These are phyloP conservation scores for Oncorhynchus gorbuscha DNA, from an alignment of 2,113 vertebrate genomes.

Conservation along the genomic window DNA sequence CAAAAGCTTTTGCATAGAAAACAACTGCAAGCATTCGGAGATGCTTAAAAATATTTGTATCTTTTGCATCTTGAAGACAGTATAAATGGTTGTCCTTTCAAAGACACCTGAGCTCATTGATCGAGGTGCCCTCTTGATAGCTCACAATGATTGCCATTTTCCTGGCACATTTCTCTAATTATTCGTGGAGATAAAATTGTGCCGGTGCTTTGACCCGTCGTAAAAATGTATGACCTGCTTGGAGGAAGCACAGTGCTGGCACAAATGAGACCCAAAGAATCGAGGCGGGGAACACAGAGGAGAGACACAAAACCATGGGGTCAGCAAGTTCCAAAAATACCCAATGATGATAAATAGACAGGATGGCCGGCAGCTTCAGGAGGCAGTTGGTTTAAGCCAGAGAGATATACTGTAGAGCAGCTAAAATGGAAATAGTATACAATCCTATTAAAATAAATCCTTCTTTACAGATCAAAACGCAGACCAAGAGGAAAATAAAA, in stretches of 20 bases:
- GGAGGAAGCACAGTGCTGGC: conserved; percentile 21
- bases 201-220: conserved; percentile 10
- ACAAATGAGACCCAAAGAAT: conserved; percentile 28
- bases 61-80: not conserved
- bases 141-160: not conserved
- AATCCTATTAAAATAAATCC: not conserved
- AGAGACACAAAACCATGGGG: conserved; percentile 8
- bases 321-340: conserved; percentile 48
- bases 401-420: not conserved
- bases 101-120: conserved; percentile 16
- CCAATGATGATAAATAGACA: conserved; percentile 24
- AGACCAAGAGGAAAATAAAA: too few relatives aligned
- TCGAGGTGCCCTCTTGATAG: not conserved
- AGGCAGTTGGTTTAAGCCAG: not conserved
- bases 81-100: conserved; percentile 15
- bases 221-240: conserved; percentile 24
- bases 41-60: not conserved
- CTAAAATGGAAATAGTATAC: not conserved
- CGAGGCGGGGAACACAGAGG: not conserved
- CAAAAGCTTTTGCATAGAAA: too few relatives aligned
- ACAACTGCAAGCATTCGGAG: too few relatives aligned
- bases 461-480: too few relatives aligned
- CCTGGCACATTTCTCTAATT: conserved; percentile 8
- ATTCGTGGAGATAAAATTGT: conserved; percentile 12
- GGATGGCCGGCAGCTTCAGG: conserved; percentile 2